Evolutionary conservation across 1,140 invertebrate species (phyloP).

Genomic region (Platyscapa corneri): DNA sequence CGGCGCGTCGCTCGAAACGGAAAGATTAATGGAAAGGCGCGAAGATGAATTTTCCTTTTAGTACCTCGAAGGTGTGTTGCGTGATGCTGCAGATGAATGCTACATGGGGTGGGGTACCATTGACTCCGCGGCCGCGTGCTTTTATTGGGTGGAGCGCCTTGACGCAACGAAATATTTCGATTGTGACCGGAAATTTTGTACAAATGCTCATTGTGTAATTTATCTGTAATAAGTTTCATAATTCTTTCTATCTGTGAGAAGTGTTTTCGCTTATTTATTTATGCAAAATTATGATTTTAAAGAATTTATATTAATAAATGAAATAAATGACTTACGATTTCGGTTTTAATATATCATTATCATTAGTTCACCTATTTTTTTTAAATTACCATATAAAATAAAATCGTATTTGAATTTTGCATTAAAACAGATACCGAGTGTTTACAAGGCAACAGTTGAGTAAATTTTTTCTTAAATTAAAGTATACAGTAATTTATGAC

Average conservation of each 20-base stretch:
- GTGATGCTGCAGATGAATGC: not conserved
- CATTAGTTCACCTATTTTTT: no score
- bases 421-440: not conserved
- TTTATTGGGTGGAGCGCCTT: not conserved
- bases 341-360: no score
- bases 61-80: not conserved
- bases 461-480: not conserved
- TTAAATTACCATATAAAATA: no score
- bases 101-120: not conserved
- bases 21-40: not conserved
- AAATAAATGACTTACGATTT: no score
- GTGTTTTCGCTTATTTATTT: not conserved
- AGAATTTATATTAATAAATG: not conserved
- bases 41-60: conserved; percentile 1
- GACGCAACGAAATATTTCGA: no score
- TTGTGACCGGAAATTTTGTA: not conserved
- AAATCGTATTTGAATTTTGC: not conserved
- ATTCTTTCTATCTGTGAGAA: not conserved
- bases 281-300: not conserved
- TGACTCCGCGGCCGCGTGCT: not conserved
- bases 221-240: not conserved
- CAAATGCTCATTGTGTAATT: not conserved
- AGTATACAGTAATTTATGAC: not conserved
- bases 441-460: not conserved
- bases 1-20: not conserved